Base-by-base conservation (phyloP, 2,888 invertebrate species). In the Chalcosyrphus nemorum region DNA sequence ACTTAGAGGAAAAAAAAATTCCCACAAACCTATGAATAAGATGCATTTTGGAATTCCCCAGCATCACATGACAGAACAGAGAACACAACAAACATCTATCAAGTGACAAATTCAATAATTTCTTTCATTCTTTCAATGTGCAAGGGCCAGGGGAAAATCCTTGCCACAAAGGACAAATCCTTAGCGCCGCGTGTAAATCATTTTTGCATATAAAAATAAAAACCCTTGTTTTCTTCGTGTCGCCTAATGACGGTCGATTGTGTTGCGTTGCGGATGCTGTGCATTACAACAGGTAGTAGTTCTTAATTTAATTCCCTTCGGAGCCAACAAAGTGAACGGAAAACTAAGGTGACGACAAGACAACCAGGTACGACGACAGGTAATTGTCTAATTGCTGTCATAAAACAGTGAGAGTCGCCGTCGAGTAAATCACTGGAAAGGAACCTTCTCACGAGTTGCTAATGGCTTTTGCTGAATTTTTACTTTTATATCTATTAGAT, bases 361-460 rank as follows among this genome's bases (percentile, higher is more conserved):
- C 3, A 4, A 4, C 24, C 35, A 21, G 9, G 27, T 45, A 63
- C 29, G 21, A 50, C 24, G n/a, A 66, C 52, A 43, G 43, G 63
- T 63, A 63, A 63, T 54, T 54, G 61, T 41, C 54, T 74, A 63
- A 63, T 74, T 74, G 52, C 72, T 54, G 54, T 54, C 72, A 50
- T 74, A 74, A 63, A 52, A 61, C 27, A 50, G 19, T 11, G 15
- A 59, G 47, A 17, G 15, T 57, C n/a, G n/a, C n/a, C n/a, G n/a
- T n/a, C 17, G 17, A 45, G 47, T 70, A 59, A 57, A 70, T 57
- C 70, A 47, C 21, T n/a, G 4, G 43, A 7, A 15, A 56, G 70
- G 70, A 45, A 32, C 32, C 24, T 47, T 57, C 35, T 38, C 57
- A 50, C 41, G 38, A 71, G n/a, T 11, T 57, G 21, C 19, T 65